phyloP scores from a whole-genome alignment of 2,888 invertebrate genomes.

The Taphrorychus bicolor region DNA sequence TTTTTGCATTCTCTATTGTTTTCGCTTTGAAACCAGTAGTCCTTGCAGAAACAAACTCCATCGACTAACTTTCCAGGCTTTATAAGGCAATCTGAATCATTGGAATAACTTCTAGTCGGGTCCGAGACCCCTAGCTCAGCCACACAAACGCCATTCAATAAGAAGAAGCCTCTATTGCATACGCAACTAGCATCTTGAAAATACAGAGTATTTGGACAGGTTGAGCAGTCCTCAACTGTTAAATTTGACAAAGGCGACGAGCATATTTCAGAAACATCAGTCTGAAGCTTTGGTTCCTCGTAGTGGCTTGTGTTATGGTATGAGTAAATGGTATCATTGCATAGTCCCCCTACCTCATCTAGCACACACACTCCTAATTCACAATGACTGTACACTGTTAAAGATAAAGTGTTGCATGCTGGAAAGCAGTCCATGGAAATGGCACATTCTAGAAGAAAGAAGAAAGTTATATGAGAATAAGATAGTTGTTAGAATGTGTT shows the following conservation, averaged over 20 bases:
- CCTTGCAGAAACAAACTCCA: constrained; percentile 46
- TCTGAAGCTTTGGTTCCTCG: neutral
- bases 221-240: constrained; percentile 18
- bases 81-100: constrained; percentile 43
- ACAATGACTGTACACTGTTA: constrained; percentile 37
- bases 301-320: neutral
- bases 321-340: neutral
- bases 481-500: neutral
- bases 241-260: neutral
- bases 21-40: constrained; percentile 47
- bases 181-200: constrained; percentile 41
- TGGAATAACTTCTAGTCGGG: constrained; percentile 19
- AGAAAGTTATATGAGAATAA: constrained; percentile 12
- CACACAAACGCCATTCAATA: constrained; percentile 35
- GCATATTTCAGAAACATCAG: neutral
- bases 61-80: constrained; percentile 44
- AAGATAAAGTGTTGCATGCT: neutral
- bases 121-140: constrained; percentile 47
- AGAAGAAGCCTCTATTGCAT: constrained; percentile 45
- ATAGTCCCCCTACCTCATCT: neutral
- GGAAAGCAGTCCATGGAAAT: constrained; percentile 45
- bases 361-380: constrained; percentile 43
- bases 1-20: constrained; percentile 48
- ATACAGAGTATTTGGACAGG: constrained; percentile 28
- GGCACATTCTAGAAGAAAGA: constrained; percentile 44